Evolutionary conservation across 2,797 vertebrate genomes (phyloP).

Genomic region (Gorsachius magnificus): DNA sequence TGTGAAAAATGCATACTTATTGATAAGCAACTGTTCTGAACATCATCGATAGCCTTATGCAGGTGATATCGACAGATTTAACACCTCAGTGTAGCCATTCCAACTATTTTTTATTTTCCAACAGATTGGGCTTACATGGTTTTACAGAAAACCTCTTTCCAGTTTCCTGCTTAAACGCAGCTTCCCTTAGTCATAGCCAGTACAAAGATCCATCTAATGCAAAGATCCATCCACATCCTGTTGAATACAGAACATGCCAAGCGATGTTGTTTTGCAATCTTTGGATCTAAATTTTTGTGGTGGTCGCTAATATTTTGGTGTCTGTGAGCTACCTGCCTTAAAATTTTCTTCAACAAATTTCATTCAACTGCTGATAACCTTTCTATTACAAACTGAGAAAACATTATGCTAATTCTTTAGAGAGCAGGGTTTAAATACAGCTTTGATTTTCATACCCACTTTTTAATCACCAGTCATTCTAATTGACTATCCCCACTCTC

Average conservation of each 20-base stretch:
- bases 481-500: background rate
- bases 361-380: background rate
- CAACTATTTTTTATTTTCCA: background rate
- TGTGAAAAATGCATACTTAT: background rate
- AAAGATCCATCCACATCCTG: background rate
- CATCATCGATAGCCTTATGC: background rate
- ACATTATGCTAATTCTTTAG: background rate
- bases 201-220: background rate
- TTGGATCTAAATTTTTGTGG: background rate
- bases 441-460: background rate
- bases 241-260: background rate
- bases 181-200: background rate
- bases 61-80: background rate
- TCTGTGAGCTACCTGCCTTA: background rate
- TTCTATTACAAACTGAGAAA: background rate
- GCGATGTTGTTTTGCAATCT: background rate
- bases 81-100: background rate
- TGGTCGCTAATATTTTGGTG: background rate
- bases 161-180: background rate
- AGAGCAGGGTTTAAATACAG: background rate
- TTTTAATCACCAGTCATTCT: background rate
- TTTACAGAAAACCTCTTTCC: background rate
- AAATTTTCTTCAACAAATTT: background rate
- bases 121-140: background rate
- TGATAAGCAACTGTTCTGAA: background rate